Evolutionary conservation across 2,888 invertebrate genomes (phyloP).

Genomic region (Patella caerulea): DNA sequence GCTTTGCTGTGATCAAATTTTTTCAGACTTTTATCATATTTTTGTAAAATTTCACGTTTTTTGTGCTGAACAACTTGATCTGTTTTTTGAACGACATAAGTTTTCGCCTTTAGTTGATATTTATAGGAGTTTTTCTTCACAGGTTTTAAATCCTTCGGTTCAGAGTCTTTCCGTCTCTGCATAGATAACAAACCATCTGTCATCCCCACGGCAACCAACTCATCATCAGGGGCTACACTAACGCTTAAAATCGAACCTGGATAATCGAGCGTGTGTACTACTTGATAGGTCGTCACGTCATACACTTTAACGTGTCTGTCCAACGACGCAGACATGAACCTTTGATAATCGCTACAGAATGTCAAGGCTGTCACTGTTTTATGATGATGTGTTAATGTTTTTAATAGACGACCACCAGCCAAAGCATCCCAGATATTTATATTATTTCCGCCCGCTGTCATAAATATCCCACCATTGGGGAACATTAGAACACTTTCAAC

Average conservation of each 20-base stretch:
- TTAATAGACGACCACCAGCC: slow-evolving; percentile 83
- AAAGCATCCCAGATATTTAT: slow-evolving; percentile 95
- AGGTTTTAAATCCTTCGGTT: slow-evolving; percentile 41
- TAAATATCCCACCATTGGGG: slow-evolving; percentile 89
- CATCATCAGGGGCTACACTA: slow-evolving; percentile 81
- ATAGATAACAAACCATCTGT: slow-evolving; percentile 92
- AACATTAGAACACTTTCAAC: slow-evolving; percentile 90
- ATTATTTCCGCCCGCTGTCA: slow-evolving; percentile 91
- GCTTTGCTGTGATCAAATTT: slow-evolving; percentile 88
- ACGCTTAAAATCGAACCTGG: slow-evolving; percentile 92
- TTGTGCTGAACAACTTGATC: slow-evolving; percentile 63
- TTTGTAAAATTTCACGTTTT: slow-evolving; percentile 58
- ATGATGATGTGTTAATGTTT: slow-evolving; percentile 91
- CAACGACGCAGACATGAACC: slow-evolving; percentile 89
- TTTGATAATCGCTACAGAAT: slow-evolving; percentile 85
- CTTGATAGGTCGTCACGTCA: slow-evolving; percentile 87
- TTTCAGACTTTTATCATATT: slow-evolving; percentile 81
- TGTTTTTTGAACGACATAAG: slow-evolving; percentile 48
- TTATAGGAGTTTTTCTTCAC: slow-evolving; percentile 56
- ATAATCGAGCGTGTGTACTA: slow-evolving; percentile 89
- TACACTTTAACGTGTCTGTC: slow-evolving; percentile 94
- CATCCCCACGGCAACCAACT: slow-evolving; percentile 91
- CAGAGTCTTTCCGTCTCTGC: slow-evolving; percentile 77
- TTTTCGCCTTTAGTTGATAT: slow-evolving; percentile 52
- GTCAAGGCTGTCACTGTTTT: slow-evolving; percentile 92